Conservation (phyloP, 2,113 vertebrate genomes). For the Dunckerocampus dactyliophorus region DNA sequence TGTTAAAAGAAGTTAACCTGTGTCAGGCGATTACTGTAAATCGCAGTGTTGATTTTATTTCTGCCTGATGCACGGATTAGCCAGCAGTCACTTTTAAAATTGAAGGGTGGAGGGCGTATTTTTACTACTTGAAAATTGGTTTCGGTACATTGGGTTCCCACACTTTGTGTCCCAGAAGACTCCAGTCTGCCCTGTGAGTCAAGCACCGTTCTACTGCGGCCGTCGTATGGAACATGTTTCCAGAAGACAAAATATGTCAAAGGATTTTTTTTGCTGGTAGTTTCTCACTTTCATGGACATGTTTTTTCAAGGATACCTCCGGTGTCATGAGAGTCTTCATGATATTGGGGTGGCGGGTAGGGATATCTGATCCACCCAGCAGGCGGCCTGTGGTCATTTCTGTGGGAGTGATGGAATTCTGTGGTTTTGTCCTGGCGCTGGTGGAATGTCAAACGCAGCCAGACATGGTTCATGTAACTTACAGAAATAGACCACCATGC, state of each 20-base stretch:
- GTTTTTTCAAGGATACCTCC: slow-evolving; percentile 39
- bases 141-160: slow-evolving; percentile 26
- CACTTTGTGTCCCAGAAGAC: slow-evolving; percentile 30
- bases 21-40: too few species aligned
- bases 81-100: too few species aligned
- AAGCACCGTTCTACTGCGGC: slow-evolving; percentile 6
- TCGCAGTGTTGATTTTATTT: too few species aligned
- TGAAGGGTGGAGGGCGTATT: too few species aligned
- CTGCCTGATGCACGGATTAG: too few species aligned
- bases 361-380: slow-evolving; percentile 60
- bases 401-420: slow-evolving; percentile 63
- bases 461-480: slow-evolving; percentile 57
- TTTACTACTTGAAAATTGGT: not conserved
- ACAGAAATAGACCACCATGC: slow-evolving; percentile 60
- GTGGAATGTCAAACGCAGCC: slow-evolving; percentile 64
- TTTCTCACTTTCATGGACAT: slow-evolving; percentile 24
- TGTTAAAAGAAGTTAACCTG: too few species aligned
- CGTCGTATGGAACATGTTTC: slow-evolving; percentile 15
- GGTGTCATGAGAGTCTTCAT: slow-evolving; percentile 21
- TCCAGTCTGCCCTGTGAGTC: slow-evolving; percentile 9
- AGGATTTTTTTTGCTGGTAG: slow-evolving; percentile 5
- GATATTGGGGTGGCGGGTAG: slow-evolving; percentile 39
- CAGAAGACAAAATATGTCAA: slow-evolving; percentile 26
- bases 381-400: slow-evolving; percentile 58
- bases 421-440: slow-evolving; percentile 52